phyloP scores from a whole-genome alignment of 1,140 invertebrate genomes.

The Lithobius niger region DNA sequence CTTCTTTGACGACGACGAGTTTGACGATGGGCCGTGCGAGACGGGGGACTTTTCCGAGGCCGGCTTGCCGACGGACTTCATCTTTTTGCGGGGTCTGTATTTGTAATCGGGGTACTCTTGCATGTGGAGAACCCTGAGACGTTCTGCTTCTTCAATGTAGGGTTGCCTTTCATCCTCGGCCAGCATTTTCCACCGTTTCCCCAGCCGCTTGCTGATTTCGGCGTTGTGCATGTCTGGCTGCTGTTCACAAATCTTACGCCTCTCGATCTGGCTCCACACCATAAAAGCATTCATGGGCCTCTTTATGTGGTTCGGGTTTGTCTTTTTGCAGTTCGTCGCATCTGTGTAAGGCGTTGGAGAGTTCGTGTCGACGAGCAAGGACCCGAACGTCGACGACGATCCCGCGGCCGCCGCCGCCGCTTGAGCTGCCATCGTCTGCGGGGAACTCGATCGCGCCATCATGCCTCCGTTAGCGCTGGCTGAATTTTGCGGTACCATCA shows the following conservation, averaged over 20 bases:
- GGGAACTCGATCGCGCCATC: neutral
- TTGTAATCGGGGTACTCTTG: slow-evolving; percentile 85
- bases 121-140: slow-evolving; percentile 68
- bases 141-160: slow-evolving; percentile 83
- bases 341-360: slow-evolving; percentile 89
- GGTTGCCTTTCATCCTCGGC: slow-evolving; percentile 91
- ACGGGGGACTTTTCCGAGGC: slow-evolving; percentile 17
- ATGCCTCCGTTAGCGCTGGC: neutral
- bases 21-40: slow-evolving; percentile 9
- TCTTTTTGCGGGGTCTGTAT: slow-evolving; percentile 79
- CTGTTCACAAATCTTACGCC: slow-evolving; percentile 98
- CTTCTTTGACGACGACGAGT: slow-evolving; percentile 1
- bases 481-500: slow-evolving; percentile 3
- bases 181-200: slow-evolving; percentile 96
- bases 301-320: slow-evolving; percentile 78
- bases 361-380: slow-evolving; percentile 70
- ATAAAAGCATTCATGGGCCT: slow-evolving; percentile 99
- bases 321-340: slow-evolving; percentile 91
- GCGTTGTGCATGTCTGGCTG: slow-evolving; percentile 99
- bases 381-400: slow-evolving; percentile 45
- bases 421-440: neutral
- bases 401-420: neutral
- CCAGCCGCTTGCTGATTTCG: slow-evolving; percentile 93
- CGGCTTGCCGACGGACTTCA: slow-evolving; percentile 22
- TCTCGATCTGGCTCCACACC: slow-evolving; percentile 96